These are phyloP conservation scores for Thereva unica DNA, from an alignment of 2,888 invertebrate species.

Conservation along the genomic window DNA sequence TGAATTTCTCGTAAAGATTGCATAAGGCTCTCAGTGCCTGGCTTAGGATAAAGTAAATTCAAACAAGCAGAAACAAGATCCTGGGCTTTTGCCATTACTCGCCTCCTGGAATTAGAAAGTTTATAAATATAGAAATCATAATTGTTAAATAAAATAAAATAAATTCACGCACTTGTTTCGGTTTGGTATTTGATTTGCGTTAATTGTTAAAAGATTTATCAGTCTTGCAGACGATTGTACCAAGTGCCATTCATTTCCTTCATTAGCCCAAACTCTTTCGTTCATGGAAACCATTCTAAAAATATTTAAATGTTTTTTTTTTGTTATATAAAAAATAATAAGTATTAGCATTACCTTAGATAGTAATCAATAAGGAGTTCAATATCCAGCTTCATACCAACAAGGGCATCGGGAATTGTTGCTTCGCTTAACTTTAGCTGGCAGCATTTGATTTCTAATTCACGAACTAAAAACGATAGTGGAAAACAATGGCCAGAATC, in stretches of 20 bases:
- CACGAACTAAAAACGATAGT: slow-evolving; percentile 79
- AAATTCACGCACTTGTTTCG: slow-evolving; percentile 51
- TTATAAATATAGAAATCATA: not conserved
- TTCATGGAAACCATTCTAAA: slow-evolving; percentile 74
- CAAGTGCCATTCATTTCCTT: slow-evolving; percentile 84
- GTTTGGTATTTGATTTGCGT: slow-evolving; percentile 63
- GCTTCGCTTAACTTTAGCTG: slow-evolving; percentile 71
- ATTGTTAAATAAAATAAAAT: not conserved
- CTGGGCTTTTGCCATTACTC: slow-evolving; percentile 70
- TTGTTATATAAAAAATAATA: not conserved
- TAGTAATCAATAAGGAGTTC: slow-evolving; percentile 81
- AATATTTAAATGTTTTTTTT: slow-evolving; percentile 37
- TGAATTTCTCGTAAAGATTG: slow-evolving; percentile 58
- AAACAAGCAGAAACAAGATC: slow-evolving; percentile 76
- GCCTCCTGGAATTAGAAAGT: slow-evolving; percentile 61
- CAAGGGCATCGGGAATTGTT: slow-evolving; percentile 76
- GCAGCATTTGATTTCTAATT: slow-evolving; percentile 77
- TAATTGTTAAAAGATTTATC: slow-evolving; percentile 70
- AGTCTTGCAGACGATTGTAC: slow-evolving; percentile 76
- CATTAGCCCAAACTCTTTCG: slow-evolving; percentile 83
- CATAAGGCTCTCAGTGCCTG: slow-evolving; percentile 68
- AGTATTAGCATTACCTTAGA: slow-evolving; percentile 58
- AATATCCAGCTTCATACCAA: slow-evolving; percentile 76
- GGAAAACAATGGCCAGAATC: slow-evolving; percentile 88
- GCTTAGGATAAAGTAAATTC: slow-evolving; percentile 75